A percentile compares a stretch with the other conserved stretches of the same genome.
Conservation (phyloP, 2,888 invertebrate species). For the Oxystoma pomonae region DNA sequence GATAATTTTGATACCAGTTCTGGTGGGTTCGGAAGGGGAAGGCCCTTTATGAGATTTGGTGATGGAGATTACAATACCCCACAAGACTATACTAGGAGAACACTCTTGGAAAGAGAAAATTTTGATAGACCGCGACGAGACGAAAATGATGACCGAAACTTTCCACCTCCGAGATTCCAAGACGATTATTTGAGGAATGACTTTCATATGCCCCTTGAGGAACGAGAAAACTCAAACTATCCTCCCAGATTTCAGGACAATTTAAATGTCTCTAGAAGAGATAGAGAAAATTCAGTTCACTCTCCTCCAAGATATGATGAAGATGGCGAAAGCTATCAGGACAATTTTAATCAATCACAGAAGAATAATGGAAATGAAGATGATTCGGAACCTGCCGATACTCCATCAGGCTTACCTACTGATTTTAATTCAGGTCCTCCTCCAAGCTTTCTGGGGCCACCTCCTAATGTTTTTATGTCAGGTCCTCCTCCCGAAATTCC, state of each 20-base stretch:
- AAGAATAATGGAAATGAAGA: neutral
- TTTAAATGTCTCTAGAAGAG: neutral
- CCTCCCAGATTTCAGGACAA: neutral
- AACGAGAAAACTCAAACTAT: neutral
- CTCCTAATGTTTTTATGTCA: neutral
- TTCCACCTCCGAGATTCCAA: neutral
- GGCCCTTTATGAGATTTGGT: neutral
- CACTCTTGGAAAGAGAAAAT: constrained; percentile 30
- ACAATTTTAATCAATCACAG: too few relatives aligned
- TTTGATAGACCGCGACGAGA: neutral
- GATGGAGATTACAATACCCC: constrained; percentile 31
- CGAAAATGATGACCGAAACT: neutral
- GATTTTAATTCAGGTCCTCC: neutral
- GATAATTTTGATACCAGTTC: constrained; percentile 12
- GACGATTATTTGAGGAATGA: too few relatives aligned
- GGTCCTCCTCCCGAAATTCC: neutral
- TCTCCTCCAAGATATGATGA: neutral
- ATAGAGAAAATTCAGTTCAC: neutral
- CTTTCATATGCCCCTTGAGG: neutral
- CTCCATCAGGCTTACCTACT: neutral
- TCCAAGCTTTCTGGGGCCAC: neutral
- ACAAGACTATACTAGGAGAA: constrained; percentile 38
- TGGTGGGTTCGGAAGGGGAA: neutral
- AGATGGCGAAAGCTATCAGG: neutral
- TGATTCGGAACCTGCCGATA: neutral